A percentile compares a stretch with the other conserved stretches of the same genome.
Evolutionary conservation across 2,888 invertebrate genomes (phyloP).

Genomic region (Harpalus rubripes): DNA sequence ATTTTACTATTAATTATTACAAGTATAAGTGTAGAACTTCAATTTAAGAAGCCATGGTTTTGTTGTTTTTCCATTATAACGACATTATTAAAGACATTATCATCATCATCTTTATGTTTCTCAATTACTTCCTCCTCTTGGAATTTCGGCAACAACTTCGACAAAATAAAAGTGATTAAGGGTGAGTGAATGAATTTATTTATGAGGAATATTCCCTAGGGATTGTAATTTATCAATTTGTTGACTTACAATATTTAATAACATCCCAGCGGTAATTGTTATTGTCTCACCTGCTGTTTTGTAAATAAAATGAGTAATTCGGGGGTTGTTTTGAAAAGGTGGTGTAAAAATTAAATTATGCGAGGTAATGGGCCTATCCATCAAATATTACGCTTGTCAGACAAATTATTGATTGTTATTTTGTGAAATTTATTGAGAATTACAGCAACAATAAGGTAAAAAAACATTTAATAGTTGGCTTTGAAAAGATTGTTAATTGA

Average conservation of each 20-base stretch:
- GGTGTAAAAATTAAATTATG: slow-evolving; percentile 45
- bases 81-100: not conserved
- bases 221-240: not conserved
- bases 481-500: not conserved
- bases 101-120: not conserved
- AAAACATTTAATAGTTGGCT: not conserved
- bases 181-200: not conserved
- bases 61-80: not conserved
- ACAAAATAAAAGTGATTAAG: not conserved
- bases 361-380: slow-evolving; percentile 29
- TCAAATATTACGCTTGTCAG: slow-evolving; percentile 25
- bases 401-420: slow-evolving; percentile 17
- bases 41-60: not conserved
- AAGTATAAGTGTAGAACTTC: not conserved
- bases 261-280: slow-evolving; percentile 15
- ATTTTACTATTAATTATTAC: not conserved
- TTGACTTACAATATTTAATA: slow-evolving; percentile 13
- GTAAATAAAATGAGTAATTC: slow-evolving; percentile 29
- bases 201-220: not conserved
- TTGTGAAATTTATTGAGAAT: not conserved
- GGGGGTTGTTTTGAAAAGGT: not conserved
- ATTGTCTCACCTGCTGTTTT: slow-evolving; percentile 18
- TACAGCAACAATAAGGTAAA: not conserved
- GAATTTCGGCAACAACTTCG: not conserved
- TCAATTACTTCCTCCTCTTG: not conserved